These are phyloP conservation scores for Limnephilus auricula DNA, from an alignment of 2,888 invertebrate species.

Conservation along the genomic window DNA sequence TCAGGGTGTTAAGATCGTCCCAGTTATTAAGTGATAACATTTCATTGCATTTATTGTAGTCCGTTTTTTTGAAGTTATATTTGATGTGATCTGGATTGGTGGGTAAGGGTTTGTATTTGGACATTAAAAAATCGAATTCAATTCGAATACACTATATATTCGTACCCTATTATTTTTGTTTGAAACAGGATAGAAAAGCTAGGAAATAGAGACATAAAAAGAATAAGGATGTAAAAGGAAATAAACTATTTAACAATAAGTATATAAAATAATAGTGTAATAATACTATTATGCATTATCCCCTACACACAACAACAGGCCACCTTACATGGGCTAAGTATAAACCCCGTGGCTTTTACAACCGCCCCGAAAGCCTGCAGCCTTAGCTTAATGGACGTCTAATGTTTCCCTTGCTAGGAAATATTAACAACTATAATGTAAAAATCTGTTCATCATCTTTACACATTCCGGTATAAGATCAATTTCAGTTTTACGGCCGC, in stretches of 20 bases:
- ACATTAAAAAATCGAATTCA: no score
- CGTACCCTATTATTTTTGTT: no score
- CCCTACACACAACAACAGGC: background rate
- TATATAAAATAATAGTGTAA: background rate
- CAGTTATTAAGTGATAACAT: no score
- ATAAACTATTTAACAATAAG: background rate
- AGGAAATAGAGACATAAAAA: background rate
- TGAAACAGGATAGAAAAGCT: no score
- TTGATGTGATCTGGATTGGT: no score
- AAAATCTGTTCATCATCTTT: constrained; percentile 44
- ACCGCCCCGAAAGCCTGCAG: constrained; percentile 30
- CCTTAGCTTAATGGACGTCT: constrained; percentile 37
- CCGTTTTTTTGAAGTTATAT: no score
- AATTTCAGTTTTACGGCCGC: constrained; percentile 13
- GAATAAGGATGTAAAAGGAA: background rate
- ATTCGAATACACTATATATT: no score
- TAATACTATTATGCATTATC: background rate
- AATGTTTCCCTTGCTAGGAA: constrained; percentile 32
- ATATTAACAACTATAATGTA: constrained; percentile 44
- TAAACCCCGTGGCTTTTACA: constrained; percentile 36
- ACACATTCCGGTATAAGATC: constrained; percentile 29
- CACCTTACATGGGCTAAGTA: constrained; percentile 9
- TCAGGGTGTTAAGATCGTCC: no score
- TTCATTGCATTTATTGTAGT: no score
- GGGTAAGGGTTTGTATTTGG: no score